Evolutionary conservation across 2,113 vertebrate genomes (phyloP), one percentile per base, ranked within the genome.

Genomic region (Pica pica): DNA sequence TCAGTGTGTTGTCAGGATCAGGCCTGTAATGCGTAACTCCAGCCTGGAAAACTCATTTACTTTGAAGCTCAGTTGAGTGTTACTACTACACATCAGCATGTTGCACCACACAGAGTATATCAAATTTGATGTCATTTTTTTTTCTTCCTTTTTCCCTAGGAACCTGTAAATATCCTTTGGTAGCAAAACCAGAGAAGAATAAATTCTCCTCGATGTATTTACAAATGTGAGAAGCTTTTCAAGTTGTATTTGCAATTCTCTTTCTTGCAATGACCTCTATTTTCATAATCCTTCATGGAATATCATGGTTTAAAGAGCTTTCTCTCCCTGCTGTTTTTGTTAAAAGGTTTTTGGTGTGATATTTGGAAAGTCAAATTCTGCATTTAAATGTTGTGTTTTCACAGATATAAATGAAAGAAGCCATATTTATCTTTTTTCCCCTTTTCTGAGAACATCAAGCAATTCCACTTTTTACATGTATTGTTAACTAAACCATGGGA

Each of bases 211-310:
- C 63, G 8, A 49, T 97, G 97, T 98, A 96, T 98, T 98, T 98
- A 98, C 98, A 98, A 97, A 97, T 98, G 97, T 97, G 96, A 98
- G 97, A 97, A 97, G 97, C 97, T 98, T 97, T 98, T 96, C 90
- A 96, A 97, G 96, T 97, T 97, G 97, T 98, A 97, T 98, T 98
- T 98, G 98, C 97, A 97, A 97, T 98, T 97, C 97, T 47, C 89
- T 96, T 96, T 98, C 75, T 42, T 95, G 96, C 78, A 87, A 97
- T 97, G 98, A 98, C 98, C 98, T 98, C 98, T 98, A 97, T 98
- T 98, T 98, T 98, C 98, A 98, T 98, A 98, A 98, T 98, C 98
- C 98, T 98, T 98, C 96, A 97, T 97, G 97, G 98, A 97, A 97
- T 98, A 98, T 97, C 97, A 97, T 97, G 97, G 97, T 97, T 98